These are phyloP conservation scores for Drosophila falleni DNA, from an alignment of 2,888 invertebrate species.

Conservation along the genomic window DNA sequence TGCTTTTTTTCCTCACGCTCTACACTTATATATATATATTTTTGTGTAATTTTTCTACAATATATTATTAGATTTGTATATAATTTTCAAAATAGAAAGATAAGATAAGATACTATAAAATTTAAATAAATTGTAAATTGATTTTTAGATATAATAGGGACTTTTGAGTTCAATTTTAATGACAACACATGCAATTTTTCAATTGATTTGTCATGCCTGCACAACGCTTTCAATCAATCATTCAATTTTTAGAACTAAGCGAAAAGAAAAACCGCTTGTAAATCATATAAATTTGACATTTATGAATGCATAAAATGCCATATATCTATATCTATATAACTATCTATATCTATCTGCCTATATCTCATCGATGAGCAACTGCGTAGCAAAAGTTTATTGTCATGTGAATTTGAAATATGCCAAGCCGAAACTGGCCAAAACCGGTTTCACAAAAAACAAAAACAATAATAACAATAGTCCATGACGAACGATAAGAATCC, in stretches of 20 bases:
- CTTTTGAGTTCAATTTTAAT: slow-evolving; percentile 2
- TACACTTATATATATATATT: background rate
- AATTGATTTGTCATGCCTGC: slow-evolving; percentile 20
- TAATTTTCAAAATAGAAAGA: background rate
- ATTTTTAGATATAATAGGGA: background rate
- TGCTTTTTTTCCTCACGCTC: background rate
- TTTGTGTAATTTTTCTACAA: background rate
- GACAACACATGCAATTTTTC: slow-evolving; percentile 7
- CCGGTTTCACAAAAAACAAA: slow-evolving; percentile 22
- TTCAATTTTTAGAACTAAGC: slow-evolving; percentile 25
- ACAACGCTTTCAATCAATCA: slow-evolving; percentile 46
- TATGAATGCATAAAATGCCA: slow-evolving; percentile 27
- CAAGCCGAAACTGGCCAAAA: slow-evolving; percentile 30
- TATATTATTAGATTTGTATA: background rate
- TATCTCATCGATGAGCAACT: slow-evolving; percentile 26
- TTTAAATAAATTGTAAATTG: background rate
- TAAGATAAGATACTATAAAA: background rate
- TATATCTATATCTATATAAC: slow-evolving; percentile 14
- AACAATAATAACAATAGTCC: background rate
- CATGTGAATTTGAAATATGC: slow-evolving; percentile 58
- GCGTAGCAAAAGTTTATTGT: slow-evolving; percentile 37
- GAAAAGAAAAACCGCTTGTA: slow-evolving; percentile 22
- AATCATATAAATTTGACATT: slow-evolving; percentile 44
- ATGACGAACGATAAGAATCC: slow-evolving; percentile 33
- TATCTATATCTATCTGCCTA: slow-evolving; percentile 13